These are phyloP conservation scores for Gymnocheta viridis DNA, from an alignment of 2,888 invertebrate species.

Conservation along the genomic window DNA sequence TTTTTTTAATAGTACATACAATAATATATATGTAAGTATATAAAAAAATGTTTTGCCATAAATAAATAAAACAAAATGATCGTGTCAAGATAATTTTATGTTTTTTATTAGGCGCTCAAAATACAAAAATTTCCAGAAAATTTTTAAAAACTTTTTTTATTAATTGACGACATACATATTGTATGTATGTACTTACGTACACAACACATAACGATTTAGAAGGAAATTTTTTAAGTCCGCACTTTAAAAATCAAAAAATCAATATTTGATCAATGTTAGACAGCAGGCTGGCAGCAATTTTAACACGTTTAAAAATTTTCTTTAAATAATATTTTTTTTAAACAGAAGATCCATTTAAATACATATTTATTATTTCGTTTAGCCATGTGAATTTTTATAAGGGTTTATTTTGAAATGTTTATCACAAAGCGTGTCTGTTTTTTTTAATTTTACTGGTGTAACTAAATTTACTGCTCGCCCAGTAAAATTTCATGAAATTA, in stretches of 20 bases:
- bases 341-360: not conserved
- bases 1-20: not conserved
- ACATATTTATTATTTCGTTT: not conserved
- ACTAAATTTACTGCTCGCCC: conserved; percentile 66
- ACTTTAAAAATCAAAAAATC: conserved; percentile 31
- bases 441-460: not conserved
- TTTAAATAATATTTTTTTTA: not conserved
- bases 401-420: conserved; percentile 5
- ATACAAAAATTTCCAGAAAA: not conserved
- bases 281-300: conserved; percentile 47
- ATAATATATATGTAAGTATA: no score
- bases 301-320: not conserved
- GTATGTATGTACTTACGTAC: no score
- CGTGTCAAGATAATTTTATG: conserved; percentile 67
- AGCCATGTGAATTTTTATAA: not conserved
- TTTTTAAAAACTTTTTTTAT: no score
- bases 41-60: no score
- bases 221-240: not conserved
- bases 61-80: conserved; percentile 14
- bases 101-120: conserved; percentile 59
- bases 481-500: conserved; percentile 72
- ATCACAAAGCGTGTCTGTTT: not conserved
- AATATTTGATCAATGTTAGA: conserved; percentile 47
- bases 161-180: no score
- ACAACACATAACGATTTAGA: not conserved